These are phyloP conservation scores for Neuroterus valhalla DNA, from an alignment of 1,140 invertebrate species.

Conservation along the genomic window DNA sequence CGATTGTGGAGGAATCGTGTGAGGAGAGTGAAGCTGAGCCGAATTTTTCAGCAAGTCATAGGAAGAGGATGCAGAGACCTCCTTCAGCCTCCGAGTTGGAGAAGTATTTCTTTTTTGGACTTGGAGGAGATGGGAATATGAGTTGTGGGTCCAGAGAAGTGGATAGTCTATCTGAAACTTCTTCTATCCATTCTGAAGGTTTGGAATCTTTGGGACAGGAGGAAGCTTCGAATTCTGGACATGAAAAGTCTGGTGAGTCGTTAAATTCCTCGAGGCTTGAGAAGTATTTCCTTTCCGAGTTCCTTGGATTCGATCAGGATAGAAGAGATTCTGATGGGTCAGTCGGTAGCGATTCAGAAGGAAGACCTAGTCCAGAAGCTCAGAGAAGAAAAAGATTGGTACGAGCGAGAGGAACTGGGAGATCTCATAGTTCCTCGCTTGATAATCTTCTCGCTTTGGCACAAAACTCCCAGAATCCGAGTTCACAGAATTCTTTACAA, in stretches of 20 bases:
- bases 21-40: constrained; percentile 90
- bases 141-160: constrained; percentile 74
- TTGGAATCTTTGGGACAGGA: constrained; percentile 80
- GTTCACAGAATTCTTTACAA: constrained; percentile 74
- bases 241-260: constrained; percentile 79
- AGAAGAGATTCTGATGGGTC: constrained; percentile 87
- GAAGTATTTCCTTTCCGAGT: constrained; percentile 92
- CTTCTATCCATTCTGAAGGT: constrained; percentile 89
- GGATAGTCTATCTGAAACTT: constrained; percentile 90
- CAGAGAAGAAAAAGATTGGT: constrained; percentile 87
- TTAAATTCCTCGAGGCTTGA: constrained; percentile 89
- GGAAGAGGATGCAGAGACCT: constrained; percentile 76
- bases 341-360: constrained; percentile 89
- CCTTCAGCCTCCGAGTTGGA: constrained; percentile 88
- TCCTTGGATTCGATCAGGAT: constrained; percentile 85
- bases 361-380: constrained; percentile 86
- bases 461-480: constrained; percentile 73
- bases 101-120: constrained; percentile 92
- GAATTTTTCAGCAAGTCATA: constrained; percentile 67
- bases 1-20: constrained; percentile 94
- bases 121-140: constrained; percentile 83
- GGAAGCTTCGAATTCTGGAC: constrained; percentile 74
- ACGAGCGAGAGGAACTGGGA: constrained; percentile 84
- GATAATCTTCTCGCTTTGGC: constrained; percentile 82
- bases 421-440: constrained; percentile 86